These are phyloP conservation scores for Hyposmocoma kahamanoa DNA, from an alignment of 1,140 invertebrate species.

Conservation along the genomic window DNA sequence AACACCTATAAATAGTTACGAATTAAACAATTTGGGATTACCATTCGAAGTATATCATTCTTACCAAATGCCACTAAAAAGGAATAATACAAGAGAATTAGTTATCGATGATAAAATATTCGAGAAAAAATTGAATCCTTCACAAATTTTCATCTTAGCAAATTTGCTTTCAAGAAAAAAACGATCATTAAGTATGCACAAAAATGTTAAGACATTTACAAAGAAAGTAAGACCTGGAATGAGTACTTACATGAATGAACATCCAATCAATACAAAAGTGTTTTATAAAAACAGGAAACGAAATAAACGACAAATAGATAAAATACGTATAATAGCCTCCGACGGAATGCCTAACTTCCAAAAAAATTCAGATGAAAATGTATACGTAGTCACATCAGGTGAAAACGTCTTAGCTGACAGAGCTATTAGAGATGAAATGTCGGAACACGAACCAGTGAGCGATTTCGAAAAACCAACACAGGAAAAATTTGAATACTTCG, in stretches of 20 bases:
- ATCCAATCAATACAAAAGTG: constrained; percentile 34
- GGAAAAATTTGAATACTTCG: no score
- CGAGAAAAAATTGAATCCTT: constrained; percentile 28
- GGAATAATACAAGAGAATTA: no score
- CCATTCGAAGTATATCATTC: no score
- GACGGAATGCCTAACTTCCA: constrained; percentile 17
- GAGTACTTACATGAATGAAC: constrained; percentile 42
- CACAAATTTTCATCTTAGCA: constrained; percentile 32
- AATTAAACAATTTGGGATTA: no score
- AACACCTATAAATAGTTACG: neutral
- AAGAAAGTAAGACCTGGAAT: constrained; percentile 40
- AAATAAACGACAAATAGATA: constrained; percentile 45
- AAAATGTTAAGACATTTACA: constrained; percentile 39
- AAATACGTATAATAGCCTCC: constrained; percentile 47
- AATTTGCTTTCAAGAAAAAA: constrained; percentile 32
- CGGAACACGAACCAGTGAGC: no score
- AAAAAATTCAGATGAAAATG: constrained; percentile 25
- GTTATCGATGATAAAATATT: constrained; percentile 29
- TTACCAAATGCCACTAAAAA: constrained; percentile 7
- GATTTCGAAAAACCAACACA: no score
- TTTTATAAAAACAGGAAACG: constrained; percentile 24
- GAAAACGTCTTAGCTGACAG: constrained; percentile 41
- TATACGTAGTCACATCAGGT: constrained; percentile 35
- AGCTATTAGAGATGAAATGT: constrained; percentile 31
- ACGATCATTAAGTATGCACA: constrained; percentile 25